Evolutionary conservation across 1,140 invertebrate species (phyloP).

Genomic region (Nautilus pompilius): DNA sequence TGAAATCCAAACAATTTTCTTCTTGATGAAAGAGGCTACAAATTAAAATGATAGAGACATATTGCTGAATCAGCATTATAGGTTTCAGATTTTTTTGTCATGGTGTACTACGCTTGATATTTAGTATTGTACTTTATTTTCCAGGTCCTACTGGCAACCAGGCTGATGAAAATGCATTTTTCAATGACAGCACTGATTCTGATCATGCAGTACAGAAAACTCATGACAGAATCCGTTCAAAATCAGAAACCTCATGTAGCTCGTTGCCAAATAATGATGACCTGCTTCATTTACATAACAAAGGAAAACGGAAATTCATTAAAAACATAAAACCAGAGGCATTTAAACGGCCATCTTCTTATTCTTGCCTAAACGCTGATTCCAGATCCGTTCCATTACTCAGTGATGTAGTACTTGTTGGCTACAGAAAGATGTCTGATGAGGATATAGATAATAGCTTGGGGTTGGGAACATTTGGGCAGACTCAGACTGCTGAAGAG

Average conservation of each 20-base stretch:
- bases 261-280: conserved; percentile 9
- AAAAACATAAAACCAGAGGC: conserved; percentile 51
- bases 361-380: conserved; percentile 31
- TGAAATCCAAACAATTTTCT: too few relatives aligned
- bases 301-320: conserved; percentile 39
- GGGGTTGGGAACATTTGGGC: neutral
- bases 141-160: too few relatives aligned
- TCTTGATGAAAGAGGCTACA: too few relatives aligned
- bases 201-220: too few relatives aligned
- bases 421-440: conserved; percentile 50
- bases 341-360: conserved; percentile 49
- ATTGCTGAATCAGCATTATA: too few relatives aligned
- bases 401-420: conserved; percentile 38
- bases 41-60: too few relatives aligned
- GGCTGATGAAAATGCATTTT: too few relatives aligned
- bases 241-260: conserved; percentile 6
- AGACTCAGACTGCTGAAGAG: too few relatives aligned
- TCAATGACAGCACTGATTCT: too few relatives aligned
- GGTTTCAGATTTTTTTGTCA: too few relatives aligned
- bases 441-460: conserved; percentile 20
- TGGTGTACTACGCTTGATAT: too few relatives aligned
- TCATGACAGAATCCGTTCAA: conserved; percentile 4
- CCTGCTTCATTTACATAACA: conserved; percentile 2
- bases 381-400: conserved; percentile 10
- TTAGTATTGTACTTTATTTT: too few relatives aligned